Percentiles rank a stretch among this genome's conserved stretches.
These are phyloP conservation scores for Teinopalpus imperialis DNA, from an alignment of 2,888 invertebrate species.

Conservation along the genomic window DNA sequence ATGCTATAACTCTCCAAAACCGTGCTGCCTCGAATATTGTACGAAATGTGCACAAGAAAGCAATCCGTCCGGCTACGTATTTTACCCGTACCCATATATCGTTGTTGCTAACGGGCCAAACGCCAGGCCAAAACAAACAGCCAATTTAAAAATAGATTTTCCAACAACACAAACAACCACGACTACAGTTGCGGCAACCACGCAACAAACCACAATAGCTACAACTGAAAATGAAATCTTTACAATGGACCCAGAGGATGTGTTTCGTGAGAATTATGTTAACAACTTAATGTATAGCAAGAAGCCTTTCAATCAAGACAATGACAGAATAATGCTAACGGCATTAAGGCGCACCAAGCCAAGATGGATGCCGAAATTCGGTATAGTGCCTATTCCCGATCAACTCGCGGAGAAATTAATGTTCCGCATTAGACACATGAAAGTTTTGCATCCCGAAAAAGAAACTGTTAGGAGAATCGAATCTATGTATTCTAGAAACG, in stretches of 20 bases:
- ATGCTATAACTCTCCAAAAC: slow-evolving; percentile 35
- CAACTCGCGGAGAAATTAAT: slow-evolving; percentile 51
- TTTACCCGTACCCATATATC: slow-evolving; percentile 47
- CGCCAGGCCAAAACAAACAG: slow-evolving; percentile 6
- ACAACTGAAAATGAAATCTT: slow-evolving; percentile 18
- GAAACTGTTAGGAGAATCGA: slow-evolving; percentile 21
- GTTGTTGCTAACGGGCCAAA: slow-evolving; percentile 30
- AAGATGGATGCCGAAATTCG: slow-evolving; percentile 52
- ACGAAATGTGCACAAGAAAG: slow-evolving; percentile 29
- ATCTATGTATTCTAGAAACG: slow-evolving; percentile 9
- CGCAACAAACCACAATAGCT: slow-evolving; percentile 23
- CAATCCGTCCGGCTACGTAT: slow-evolving; percentile 35
- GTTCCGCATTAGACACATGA: slow-evolving; percentile 43
- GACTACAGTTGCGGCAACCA: slow-evolving; percentile 17
- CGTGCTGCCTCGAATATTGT: slow-evolving; percentile 43
- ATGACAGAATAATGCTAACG: slow-evolving; percentile 43
- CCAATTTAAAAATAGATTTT: neutral
- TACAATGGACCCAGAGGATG: slow-evolving; percentile 17
- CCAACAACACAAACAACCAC: slow-evolving; percentile 23
- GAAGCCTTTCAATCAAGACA: slow-evolving; percentile 25
- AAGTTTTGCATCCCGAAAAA: slow-evolving; percentile 34
- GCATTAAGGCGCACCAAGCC: slow-evolving; percentile 46
- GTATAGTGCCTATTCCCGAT: slow-evolving; percentile 60
- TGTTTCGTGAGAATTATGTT: slow-evolving; percentile 18
- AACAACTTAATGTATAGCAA: slow-evolving; percentile 2